phyloP scores from a whole-genome alignment of 2,888 invertebrate species.

The Resseliella maxima region DNA sequence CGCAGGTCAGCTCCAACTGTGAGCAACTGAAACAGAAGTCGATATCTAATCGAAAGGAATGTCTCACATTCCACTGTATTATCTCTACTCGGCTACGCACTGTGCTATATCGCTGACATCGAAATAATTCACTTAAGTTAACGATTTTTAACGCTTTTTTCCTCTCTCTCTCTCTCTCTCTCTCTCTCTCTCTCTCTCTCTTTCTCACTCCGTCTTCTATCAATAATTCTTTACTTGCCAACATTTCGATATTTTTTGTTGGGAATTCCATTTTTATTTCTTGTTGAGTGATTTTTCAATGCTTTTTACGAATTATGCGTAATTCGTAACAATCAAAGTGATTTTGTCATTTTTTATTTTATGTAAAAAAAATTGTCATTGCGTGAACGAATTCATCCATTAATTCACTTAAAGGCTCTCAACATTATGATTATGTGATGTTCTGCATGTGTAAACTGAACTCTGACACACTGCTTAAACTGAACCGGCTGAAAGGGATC shows the following conservation, averaged over 20 bases:
- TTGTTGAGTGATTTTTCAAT: neutral
- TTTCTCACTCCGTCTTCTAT: too few species aligned
- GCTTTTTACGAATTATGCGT: neutral
- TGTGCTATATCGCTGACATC: neutral
- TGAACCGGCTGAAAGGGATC: too few species aligned
- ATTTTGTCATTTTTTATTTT: neutral
- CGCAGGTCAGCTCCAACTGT: neutral
- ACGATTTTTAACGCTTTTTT: neutral
- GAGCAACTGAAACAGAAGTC: neutral
- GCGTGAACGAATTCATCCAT: too few species aligned
- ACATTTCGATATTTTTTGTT: too few species aligned
- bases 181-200: too few species aligned
- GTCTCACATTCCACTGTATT: slow-evolving; percentile 24
- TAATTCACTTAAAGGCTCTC: too few species aligned
- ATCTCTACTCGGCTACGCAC: neutral
- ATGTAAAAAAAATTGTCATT: neutral
- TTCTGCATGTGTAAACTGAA: too few species aligned
- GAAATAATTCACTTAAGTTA: neutral
- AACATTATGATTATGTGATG: too few species aligned
- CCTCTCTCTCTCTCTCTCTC: too few species aligned
- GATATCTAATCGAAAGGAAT: slow-evolving; percentile 39
- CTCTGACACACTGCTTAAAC: too few species aligned
- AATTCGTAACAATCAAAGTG: neutral
- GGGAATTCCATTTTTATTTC: too few species aligned
- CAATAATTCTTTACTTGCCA: too few species aligned